These are phyloP conservation scores for Caenorhabditis panamensis DNA, from an alignment of 2,888 invertebrate genomes.

Conservation along the genomic window DNA sequence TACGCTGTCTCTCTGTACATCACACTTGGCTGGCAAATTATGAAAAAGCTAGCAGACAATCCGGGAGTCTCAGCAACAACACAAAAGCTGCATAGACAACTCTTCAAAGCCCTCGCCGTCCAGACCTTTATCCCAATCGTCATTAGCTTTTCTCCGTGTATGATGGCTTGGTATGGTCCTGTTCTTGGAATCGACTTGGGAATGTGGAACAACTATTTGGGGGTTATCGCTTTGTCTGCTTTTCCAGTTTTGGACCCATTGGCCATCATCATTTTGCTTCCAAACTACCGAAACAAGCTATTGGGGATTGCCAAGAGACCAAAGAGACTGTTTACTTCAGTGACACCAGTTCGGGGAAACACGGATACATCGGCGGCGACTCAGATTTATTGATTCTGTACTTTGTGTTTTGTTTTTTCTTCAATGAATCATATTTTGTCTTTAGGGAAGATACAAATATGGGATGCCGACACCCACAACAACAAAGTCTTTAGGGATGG, in stretches of 20 bases:
- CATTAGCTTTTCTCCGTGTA: conserved; percentile 56
- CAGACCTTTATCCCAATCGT: conserved; percentile 56
- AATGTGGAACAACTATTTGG: conserved; percentile 57
- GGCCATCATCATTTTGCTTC: conserved; percentile 46
- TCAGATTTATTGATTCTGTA: conserved; percentile 33
- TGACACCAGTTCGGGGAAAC: conserved; percentile 6
- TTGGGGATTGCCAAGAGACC: conserved; percentile 27
- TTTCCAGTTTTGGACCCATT: conserved; percentile 57
- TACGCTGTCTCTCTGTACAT: conserved; percentile 34
- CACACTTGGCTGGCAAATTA: conserved; percentile 39
- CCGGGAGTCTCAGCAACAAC: conserved; percentile 38
- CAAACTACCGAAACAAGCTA: conserved; percentile 49
- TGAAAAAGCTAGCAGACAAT: conserved; percentile 47
- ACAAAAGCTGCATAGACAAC: conserved; percentile 44
- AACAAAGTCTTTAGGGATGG: no score
- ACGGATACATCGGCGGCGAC: conserved; percentile 26
- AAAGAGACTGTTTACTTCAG: conserved; percentile 8
- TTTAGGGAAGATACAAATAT: not conserved
- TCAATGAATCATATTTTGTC: not conserved
- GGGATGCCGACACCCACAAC: no score
- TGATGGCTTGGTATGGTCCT: conserved; percentile 51
- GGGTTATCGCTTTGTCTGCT: conserved; percentile 49
- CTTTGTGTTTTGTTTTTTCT: not conserved
- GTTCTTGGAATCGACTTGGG: conserved; percentile 49
- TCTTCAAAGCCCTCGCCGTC: conserved; percentile 50